phyloP scores from a whole-genome alignment of 2,888 invertebrate species.

The Colletes collaris region DNA sequence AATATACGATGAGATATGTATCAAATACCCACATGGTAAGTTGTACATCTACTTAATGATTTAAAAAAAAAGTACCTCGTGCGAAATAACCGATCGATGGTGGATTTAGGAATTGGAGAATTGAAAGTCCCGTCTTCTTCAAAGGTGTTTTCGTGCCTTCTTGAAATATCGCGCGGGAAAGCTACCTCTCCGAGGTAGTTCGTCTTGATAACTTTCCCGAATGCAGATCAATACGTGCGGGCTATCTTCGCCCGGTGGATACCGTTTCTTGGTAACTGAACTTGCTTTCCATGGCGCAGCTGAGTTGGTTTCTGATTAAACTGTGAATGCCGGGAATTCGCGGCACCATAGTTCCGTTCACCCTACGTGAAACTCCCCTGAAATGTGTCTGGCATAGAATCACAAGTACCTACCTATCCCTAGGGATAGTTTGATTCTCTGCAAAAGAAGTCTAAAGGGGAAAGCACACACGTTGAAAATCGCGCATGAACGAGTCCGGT shows the following conservation, averaged over 20 bases:
- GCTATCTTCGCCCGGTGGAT: conserved; percentile 51
- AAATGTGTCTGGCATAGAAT: conserved; percentile 67
- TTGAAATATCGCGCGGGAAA: conserved; percentile 14
- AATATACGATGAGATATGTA: too few relatives aligned
- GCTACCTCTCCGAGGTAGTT: conserved; percentile 2
- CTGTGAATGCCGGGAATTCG: conserved; percentile 76
- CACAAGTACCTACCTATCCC: conserved; percentile 69
- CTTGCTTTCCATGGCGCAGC: conserved; percentile 65
- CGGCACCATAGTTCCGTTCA: conserved; percentile 64
- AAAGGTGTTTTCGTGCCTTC: too few relatives aligned
- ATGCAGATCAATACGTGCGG: conserved; percentile 57
- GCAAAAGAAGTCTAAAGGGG: conserved; percentile 53
- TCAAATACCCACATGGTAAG: too few relatives aligned
- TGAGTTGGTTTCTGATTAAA: conserved; percentile 79
- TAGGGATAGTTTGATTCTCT: conserved; percentile 64
- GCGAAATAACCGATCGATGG: neutral
- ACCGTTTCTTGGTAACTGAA: conserved; percentile 63
- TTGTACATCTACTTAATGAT: too few relatives aligned
- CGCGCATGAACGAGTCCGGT: conserved; percentile 22
- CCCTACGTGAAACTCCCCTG: conserved; percentile 63
- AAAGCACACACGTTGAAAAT: conserved; percentile 33
- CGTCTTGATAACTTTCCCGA: conserved; percentile 52
- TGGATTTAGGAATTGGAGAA: neutral
- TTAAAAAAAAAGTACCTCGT: too few relatives aligned
- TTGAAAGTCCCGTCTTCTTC: neutral